Conservation (phyloP, 2,797 vertebrate genomes). For the Tenualosa thibaudeaui region DNA sequence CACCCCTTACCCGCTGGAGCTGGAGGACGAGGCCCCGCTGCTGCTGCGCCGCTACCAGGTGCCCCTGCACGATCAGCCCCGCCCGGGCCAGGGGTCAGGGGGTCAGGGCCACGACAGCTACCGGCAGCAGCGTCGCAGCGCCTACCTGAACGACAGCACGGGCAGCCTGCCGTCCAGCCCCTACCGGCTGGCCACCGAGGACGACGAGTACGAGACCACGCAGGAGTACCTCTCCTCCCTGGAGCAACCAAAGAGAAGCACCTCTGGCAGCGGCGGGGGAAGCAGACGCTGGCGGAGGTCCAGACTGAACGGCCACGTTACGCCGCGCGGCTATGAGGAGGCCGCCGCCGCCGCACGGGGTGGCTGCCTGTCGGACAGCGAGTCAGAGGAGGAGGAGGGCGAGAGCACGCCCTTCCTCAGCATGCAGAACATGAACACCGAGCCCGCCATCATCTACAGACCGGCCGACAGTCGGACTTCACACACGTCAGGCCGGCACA, state of each 20-base stretch:
- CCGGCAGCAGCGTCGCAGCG: slow-evolving; percentile 85
- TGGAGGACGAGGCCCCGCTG: slow-evolving; percentile 90
- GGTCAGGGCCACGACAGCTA: slow-evolving; percentile 81
- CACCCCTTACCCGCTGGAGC: slow-evolving; percentile 86
- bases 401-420: slow-evolving; percentile 97
- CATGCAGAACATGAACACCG: slow-evolving; percentile 90
- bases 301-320: slow-evolving; percentile 91
- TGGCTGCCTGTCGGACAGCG: slow-evolving; percentile 90
- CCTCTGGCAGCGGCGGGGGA: slow-evolving; percentile 68
- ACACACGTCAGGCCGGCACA: slow-evolving; percentile 84
- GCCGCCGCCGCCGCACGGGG: slow-evolving; percentile 60
- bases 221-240: slow-evolving; percentile 91
- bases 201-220: slow-evolving; percentile 96
- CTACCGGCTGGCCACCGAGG: slow-evolving; percentile 87
- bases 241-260: slow-evolving; percentile 96
- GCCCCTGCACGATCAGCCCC: slow-evolving; percentile 82
- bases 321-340: slow-evolving; percentile 86
- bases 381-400: slow-evolving; percentile 87
- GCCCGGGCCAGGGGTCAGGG: slow-evolving; percentile 67
- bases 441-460: slow-evolving; percentile 85
- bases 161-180: slow-evolving; percentile 94
- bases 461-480: slow-evolving; percentile 92
- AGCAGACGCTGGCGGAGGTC: slow-evolving; percentile 88
- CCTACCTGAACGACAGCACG: slow-evolving; percentile 90
- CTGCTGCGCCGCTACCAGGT: slow-evolving; percentile 88